A percentile compares a stretch with the other conserved stretches of the same genome.
Conservation (phyloP, 2,797 vertebrate genomes). For the Gastrophryne carolinensis region DNA sequence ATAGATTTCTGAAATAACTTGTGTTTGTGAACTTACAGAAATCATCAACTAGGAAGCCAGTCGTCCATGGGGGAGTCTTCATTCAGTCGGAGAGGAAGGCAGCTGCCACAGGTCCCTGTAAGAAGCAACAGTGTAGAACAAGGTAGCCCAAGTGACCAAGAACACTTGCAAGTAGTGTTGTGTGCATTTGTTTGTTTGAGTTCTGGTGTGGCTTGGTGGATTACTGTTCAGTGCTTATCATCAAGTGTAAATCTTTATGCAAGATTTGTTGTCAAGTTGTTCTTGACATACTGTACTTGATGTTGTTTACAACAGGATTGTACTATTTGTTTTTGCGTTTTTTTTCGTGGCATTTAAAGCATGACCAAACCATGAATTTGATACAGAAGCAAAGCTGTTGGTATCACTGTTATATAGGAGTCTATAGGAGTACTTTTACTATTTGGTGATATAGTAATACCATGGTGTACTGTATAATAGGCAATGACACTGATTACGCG, state of each 20-base stretch:
- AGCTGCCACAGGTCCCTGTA: slow-evolving; percentile 91
- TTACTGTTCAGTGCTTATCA: slow-evolving; percentile 23
- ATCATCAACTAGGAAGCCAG: slow-evolving; percentile 76
- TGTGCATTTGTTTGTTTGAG: slow-evolving; percentile 24
- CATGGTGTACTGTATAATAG: too few species aligned
- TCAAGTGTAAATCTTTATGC: slow-evolving; percentile 4
- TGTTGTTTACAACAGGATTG: neutral
- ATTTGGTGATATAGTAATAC: too few species aligned
- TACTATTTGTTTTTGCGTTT: neutral
- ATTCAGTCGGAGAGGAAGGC: slow-evolving; percentile 85
- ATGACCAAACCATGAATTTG: slow-evolving; percentile 19
- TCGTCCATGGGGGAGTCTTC: slow-evolving; percentile 78
- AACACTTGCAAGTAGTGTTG: slow-evolving; percentile 43
- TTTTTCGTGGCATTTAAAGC: neutral
- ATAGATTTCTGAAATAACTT: neutral
- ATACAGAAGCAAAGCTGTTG: slow-evolving; percentile 48
- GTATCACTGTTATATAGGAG: neutral
- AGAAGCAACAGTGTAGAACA: slow-evolving; percentile 92
- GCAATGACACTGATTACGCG: too few species aligned
- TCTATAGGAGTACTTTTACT: too few species aligned
- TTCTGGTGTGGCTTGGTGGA: slow-evolving; percentile 41
- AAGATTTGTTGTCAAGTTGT: neutral
- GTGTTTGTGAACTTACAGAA: slow-evolving; percentile 66
- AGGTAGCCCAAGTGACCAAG: slow-evolving; percentile 73
- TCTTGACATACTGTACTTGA: neutral